Evolutionary conservation across 37 sponge, comb jelly and placozoan species (phyloP), one percentile per base, ranked within the genome.

Genomic region (Bolinopsis microptera): DNA sequence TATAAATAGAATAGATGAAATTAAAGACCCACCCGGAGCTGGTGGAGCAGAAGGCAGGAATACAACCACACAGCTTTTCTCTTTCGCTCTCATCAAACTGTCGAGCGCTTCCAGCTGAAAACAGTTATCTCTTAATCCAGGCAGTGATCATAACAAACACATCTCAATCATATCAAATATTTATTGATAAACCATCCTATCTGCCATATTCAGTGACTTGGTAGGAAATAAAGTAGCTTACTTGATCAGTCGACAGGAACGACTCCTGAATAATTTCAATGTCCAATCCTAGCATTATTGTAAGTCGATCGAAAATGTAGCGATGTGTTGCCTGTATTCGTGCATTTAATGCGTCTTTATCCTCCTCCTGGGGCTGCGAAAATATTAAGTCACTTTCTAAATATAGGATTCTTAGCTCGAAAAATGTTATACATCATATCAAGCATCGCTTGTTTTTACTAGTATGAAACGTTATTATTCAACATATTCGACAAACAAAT

Each of bases 61-160:
- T 39, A 98, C 94, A 69, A 98, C 88, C 0, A 96, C 33, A 35
- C 95, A 95, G 28, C 70, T 94, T 35, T 80, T 94, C 36, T 96
- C 98, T 94, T 95, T 93, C n/a, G 97, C 95, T 27, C 86, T 95
- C 75, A 98, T 95, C 26, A 96, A 94, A 27, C 94, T 94, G 69
- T 96, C 95, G 83, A 98, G 93, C 0, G 88, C 32, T 83, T 96
- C 95, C 76, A 97, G 74, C 97, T 97, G 93, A 3, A 76, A n/a
- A n/a, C n/a, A n/a, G n/a, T n/a, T n/a, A n/a, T n/a, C n/a, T n/a
- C n/a, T n/a, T n/a, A n/a, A n/a, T n/a, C n/a, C n/a, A n/a, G n/a
- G 13, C 61, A 18, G 61, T 48, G 61, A 48, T 13, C 61, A 48
- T 48, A 48, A 48, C 5, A 48, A 18, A 13, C 61, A 48, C 61